Evolutionary conservation across 2,888 invertebrate species (phyloP).

Genomic region (Volucella bombylans): DNA sequence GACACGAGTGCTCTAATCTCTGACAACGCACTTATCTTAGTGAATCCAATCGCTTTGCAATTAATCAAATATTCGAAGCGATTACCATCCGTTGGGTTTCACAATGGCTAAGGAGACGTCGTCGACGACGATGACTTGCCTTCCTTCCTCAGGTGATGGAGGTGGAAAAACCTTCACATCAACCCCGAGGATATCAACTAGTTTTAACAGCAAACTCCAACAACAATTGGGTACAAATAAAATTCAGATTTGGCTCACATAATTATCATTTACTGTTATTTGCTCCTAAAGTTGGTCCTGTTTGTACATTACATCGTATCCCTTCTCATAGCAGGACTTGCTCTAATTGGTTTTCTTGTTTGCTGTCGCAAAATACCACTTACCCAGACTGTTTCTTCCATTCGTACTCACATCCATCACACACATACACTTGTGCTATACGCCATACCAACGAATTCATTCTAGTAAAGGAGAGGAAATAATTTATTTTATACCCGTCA

Average conservation of each 20-base stretch:
- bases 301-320: not conserved
- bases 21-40: not conserved
- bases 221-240: constrained; percentile 42
- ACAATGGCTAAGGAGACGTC: not conserved
- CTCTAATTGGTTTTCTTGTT: constrained; percentile 58
- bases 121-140: constrained; percentile 3
- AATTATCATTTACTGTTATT: constrained; percentile 57
- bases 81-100: not conserved
- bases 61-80: constrained; percentile 11
- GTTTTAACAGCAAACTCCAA: not conserved
- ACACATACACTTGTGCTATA: not conserved
- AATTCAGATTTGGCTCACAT: constrained; percentile 51
- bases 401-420: not conserved
- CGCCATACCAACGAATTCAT: constrained; percentile 28
- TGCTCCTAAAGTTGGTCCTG: constrained; percentile 8
- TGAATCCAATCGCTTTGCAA: constrained; percentile 3
- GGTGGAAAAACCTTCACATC: not conserved
- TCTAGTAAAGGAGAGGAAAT: constrained; percentile 49
- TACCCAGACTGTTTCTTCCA: not conserved
- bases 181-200: not conserved
- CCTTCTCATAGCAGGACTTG: constrained; percentile 22
- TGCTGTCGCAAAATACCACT: constrained; percentile 36
- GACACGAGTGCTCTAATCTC: not conserved
- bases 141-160: not conserved
- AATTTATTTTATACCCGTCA: constrained; percentile 44